A percentile compares a stretch with the other conserved stretches of the same genome.
Conservation (phyloP, 2,888 invertebrate species). For the Cosmia pyralina region DNA sequence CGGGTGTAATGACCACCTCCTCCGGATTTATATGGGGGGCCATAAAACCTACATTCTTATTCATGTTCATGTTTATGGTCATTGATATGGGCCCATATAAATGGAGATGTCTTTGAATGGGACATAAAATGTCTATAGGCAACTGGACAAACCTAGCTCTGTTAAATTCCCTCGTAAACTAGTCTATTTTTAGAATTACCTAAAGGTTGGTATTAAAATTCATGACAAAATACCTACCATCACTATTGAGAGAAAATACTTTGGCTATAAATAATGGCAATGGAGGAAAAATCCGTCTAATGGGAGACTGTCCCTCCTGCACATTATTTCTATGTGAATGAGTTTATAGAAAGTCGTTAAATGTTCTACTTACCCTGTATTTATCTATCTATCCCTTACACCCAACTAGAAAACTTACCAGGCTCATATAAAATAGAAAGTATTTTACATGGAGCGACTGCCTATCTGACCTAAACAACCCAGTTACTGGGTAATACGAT, state of each 20-base stretch:
- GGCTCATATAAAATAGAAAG: not conserved
- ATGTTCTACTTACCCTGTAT: not conserved
- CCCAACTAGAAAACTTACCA: not conserved
- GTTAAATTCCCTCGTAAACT: conserved; percentile 28
- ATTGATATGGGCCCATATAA: conserved; percentile 81
- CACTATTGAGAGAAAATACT: not conserved
- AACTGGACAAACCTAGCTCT: conserved; percentile 56
- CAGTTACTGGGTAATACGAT: too few species aligned
- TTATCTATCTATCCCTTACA: not conserved
- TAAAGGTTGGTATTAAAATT: not conserved
- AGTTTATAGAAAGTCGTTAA: conserved; percentile 8
- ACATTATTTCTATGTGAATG: conserved; percentile 1
- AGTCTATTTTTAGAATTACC: not conserved
- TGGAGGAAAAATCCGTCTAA: conserved; percentile 2
- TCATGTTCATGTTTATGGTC: conserved; percentile 83
- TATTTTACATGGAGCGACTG: too few species aligned
- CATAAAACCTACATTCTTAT: conserved; percentile 83
- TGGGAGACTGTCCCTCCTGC: not conserved
- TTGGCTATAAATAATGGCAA: not conserved
- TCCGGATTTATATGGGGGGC: conserved; percentile 76
- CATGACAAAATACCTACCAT: not conserved
- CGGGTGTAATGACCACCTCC: conserved; percentile 74
- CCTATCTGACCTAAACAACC: too few species aligned
- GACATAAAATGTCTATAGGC: conserved; percentile 67
- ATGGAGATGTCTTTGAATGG: conserved; percentile 68